Base-by-base conservation (phyloP, 2,888 invertebrate genomes). In the Netelia melanura region DNA sequence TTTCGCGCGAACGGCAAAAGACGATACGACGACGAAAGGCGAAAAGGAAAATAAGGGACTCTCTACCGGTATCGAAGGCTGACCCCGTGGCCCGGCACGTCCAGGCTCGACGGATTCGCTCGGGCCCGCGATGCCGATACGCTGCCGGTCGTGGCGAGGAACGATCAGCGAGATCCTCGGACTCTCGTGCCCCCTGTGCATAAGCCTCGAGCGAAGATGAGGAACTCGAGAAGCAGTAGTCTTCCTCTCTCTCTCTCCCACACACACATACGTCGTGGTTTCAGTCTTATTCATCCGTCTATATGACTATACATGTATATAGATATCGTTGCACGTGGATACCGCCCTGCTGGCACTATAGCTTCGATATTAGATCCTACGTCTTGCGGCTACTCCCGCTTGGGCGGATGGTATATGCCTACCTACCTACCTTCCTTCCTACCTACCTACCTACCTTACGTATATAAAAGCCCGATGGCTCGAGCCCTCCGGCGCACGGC, bases 51-150 rank as follows among this genome's bases (percentile, higher is more conserved):
- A 89, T 88, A 89, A 90, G 90, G 91, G 90, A 90, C 88, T 89
- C 86, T 58, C 58, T 21, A 38, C 38, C 14, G 48, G 48, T 10
- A 48, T 86, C 88, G 88, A 88, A 70, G 70, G 62, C 76, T 93
- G 93, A 93, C 93, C 93, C 91, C 89, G 87, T 93, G 93, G 92
- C 92, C 93, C 89, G 92, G 92, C 93, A 93, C 93, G 93, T 93
- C 92, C 90, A 87, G 67, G 65, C 58, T 21, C 17, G 58, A 67
- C 58, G 54, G 80, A 80, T 80, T 80, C 80, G 80, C 72, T 80
- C 54, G 74, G 58, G 67, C 67, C 38, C 38, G 38, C 48, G 78
- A 61, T 62, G 74, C 67, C 38, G 76, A 77, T 77, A 67, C 65
- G 54, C 56, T 67, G 58, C 74, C 48, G 56, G 58, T 65, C 17